These are phyloP conservation scores for Phrixothrix hirtus DNA, from an alignment of 2,888 invertebrate species.

Conservation along the genomic window DNA sequence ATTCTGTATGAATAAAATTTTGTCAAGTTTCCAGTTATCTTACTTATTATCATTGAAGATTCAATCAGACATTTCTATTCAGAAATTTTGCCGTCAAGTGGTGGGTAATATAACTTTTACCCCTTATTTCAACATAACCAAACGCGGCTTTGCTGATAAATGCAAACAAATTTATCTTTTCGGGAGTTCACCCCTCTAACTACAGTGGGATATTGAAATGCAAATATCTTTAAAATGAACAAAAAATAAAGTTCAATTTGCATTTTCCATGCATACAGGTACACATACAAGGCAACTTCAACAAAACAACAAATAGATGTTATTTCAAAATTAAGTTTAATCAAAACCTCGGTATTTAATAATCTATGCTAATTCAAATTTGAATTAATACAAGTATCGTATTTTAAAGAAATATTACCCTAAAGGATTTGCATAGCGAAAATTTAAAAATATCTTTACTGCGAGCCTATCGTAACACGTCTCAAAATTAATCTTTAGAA, in stretches of 20 bases:
- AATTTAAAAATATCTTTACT: too few species aligned
- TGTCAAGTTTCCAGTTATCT: slow-evolving; percentile 17
- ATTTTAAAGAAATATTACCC: too few species aligned
- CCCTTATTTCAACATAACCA: slow-evolving; percentile 25
- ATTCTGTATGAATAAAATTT: slow-evolving; percentile 17
- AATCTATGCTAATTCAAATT: too few species aligned
- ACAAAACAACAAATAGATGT: too few species aligned
- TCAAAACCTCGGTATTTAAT: too few species aligned
- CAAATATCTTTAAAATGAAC: slow-evolving; percentile 34
- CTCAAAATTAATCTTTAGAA: too few species aligned
- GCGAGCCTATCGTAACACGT: too few species aligned
- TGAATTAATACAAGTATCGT: too few species aligned
- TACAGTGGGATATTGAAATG: slow-evolving; percentile 34
- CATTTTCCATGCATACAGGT: slow-evolving; percentile 1
- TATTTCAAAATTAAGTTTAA: too few species aligned
- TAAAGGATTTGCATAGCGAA: too few species aligned
- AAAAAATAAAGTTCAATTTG: slow-evolving; percentile 36
- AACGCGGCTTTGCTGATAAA: slow-evolving; percentile 32
- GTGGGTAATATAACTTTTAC: slow-evolving; percentile 34
- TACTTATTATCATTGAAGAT: slow-evolving; percentile 26
- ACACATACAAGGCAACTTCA: too few species aligned
- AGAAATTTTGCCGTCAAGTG: slow-evolving; percentile 26
- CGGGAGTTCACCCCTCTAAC: slow-evolving; percentile 27
- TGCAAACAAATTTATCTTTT: slow-evolving; percentile 38
- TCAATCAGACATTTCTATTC: slow-evolving; percentile 28